Conservation (phyloP, 1,140 invertebrate species). For the Temnothorax curvispinosus region DNA sequence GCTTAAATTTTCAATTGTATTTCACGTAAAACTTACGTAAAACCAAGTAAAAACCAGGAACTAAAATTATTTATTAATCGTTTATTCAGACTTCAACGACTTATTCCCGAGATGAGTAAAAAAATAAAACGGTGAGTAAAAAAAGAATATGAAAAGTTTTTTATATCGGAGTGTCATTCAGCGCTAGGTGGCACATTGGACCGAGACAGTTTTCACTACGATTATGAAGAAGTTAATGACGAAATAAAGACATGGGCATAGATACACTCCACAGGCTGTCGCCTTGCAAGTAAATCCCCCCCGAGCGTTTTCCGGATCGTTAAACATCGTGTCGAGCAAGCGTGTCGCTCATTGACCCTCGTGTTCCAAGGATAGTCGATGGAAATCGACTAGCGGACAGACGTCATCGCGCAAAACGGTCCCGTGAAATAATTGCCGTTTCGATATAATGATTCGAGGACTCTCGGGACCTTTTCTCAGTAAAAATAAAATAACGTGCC, state of each 20-base stretch:
- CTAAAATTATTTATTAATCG: not conserved
- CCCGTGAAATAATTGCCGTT: not conserved
- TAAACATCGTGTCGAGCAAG: conserved; percentile 58
- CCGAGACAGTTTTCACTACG: not conserved
- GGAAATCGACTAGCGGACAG: conserved; percentile 40
- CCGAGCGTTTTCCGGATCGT: conserved; percentile 68
- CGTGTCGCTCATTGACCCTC: conserved; percentile 66
- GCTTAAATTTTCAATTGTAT: not conserved
- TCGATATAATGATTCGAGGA: not conserved
- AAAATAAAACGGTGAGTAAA: not conserved
- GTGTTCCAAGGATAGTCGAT: conserved; percentile 42
- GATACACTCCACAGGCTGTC: conserved; percentile 26
- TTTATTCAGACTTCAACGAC: not conserved
- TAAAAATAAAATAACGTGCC: not conserved
- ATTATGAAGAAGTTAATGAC: conserved; percentile 10
- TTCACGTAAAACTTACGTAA: not conserved
- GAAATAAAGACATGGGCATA: conserved; percentile 12
- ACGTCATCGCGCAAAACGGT: conserved; percentile 1
- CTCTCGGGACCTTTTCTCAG: not conserved
- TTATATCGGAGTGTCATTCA: not conserved
- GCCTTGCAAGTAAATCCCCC: conserved; percentile 43
- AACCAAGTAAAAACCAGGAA: not conserved
- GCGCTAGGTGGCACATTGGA: not conserved
- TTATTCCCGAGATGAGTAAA: not conserved
- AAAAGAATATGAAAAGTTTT: no score